Evolutionary conservation across 2,113 vertebrate species (phyloP).

Genomic region (Hemicordylus capensis): DNA sequence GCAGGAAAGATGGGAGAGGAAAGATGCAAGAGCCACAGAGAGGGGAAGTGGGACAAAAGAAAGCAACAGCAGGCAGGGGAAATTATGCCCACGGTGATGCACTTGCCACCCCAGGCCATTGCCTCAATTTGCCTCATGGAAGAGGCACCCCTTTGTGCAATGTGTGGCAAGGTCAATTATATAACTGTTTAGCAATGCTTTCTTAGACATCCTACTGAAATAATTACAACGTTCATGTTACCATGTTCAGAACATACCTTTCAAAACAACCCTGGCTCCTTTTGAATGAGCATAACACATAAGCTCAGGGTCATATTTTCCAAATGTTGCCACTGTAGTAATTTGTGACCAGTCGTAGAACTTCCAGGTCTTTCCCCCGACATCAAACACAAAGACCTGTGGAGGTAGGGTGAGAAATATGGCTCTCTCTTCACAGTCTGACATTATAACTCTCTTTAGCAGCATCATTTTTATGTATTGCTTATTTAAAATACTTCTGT

Average conservation of each 20-base stretch:
- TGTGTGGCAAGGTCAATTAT: background rate
- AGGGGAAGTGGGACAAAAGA: too few species aligned
- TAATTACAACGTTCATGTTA: too few species aligned
- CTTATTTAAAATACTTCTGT: background rate
- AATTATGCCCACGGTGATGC: too few species aligned
- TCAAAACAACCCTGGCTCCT: constrained; percentile 87
- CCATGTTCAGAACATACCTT: constrained; percentile 78
- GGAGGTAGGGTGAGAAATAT: constrained; percentile 21
- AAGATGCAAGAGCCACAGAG: too few species aligned
- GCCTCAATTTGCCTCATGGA: too few species aligned
- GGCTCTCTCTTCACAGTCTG: too few species aligned
- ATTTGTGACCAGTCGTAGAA: constrained; percentile 91
- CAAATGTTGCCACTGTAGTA: constrained; percentile 90
- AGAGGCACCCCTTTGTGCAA: too few species aligned
- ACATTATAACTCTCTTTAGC: background rate
- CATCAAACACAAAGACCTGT: constrained; percentile 92
- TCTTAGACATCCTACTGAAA: background rate
- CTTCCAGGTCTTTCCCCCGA: constrained; percentile 87
- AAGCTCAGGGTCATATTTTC: constrained; percentile 88
- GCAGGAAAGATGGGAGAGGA: too few species aligned
- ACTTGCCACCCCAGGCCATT: too few species aligned
- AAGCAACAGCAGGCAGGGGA: too few species aligned
- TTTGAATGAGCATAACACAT: constrained; percentile 91
- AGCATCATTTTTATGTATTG: background rate
- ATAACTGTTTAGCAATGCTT: background rate